These are phyloP conservation scores for Gorsachius magnificus DNA, from an alignment of 2,797 vertebrate genomes.

Conservation along the genomic window DNA sequence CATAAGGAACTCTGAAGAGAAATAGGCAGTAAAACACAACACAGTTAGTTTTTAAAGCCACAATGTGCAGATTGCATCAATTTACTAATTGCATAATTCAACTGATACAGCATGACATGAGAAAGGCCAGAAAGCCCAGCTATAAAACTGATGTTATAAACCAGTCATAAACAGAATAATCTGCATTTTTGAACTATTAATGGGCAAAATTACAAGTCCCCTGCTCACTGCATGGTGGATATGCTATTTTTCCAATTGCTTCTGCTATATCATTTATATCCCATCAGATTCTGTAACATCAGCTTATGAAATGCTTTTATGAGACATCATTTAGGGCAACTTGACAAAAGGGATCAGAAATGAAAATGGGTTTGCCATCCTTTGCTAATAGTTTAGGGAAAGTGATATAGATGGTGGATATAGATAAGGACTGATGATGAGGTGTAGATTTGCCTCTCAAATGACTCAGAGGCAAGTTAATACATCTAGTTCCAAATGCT, in stretches of 20 bases:
- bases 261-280: not conserved
- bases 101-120: not conserved
- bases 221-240: not conserved
- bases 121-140: conserved; percentile 21
- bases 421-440: conserved; percentile 30
- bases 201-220: conserved; percentile 8
- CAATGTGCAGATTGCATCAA: not conserved
- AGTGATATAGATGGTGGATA: not conserved
- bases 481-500: not conserved
- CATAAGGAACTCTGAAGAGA: conserved; percentile 70
- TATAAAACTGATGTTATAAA: conserved; percentile 45
- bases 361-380: conserved; percentile 20
- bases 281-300: not conserved
- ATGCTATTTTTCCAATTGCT: conserved; percentile 24
- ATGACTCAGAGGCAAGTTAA: conserved; percentile 16
- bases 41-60: conserved; percentile 32
- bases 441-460: conserved; percentile 43
- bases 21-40: not conserved
- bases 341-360: conserved; percentile 44
- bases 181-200: conserved; percentile 12
- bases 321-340: not conserved
- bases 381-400: conserved; percentile 44
- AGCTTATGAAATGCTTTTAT: conserved; percentile 35
- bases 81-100: conserved; percentile 29
- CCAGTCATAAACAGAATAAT: conserved; percentile 8